phyloP scores from a whole-genome alignment of 2,113 vertebrate genomes.

The Hyla sarda region DNA sequence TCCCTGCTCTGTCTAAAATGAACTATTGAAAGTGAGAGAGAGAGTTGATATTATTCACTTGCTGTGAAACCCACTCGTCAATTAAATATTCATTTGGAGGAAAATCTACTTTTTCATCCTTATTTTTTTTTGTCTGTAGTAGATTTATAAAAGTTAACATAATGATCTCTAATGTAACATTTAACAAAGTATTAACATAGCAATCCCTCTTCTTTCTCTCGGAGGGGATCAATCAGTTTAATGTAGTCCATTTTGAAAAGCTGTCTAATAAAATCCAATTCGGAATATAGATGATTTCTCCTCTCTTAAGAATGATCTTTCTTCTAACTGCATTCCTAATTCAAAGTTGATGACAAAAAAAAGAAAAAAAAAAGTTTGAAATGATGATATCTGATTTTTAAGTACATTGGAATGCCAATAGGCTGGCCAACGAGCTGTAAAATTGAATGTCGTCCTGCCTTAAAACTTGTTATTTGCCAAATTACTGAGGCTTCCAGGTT shows the following conservation, averaged over 20 bases:
- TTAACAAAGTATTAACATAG: conserved; percentile 34
- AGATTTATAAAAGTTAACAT: conserved; percentile 47
- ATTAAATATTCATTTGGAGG: conserved; percentile 50
- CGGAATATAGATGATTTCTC: conserved; percentile 17
- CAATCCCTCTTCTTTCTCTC: conserved; percentile 1
- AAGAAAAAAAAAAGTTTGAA: conserved; percentile 21
- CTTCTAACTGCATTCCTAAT: conserved; percentile 7
- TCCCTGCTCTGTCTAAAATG: conserved; percentile 42
- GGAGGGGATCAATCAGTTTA: conserved; percentile 47
- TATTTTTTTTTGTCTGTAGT: neutral
- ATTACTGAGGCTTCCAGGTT: conserved; percentile 50
- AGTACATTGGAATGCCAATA: conserved; percentile 37
- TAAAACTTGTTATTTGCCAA: conserved; percentile 54
- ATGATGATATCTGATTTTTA: conserved; percentile 42
- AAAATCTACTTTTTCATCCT: conserved; percentile 32
- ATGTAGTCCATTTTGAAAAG: conserved; percentile 18
- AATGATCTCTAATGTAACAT: conserved; percentile 43
- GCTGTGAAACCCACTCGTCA: conserved; percentile 38
- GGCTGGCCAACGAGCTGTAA: conserved; percentile 51
- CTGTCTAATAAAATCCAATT: conserved; percentile 19
- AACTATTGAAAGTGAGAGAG: conserved; percentile 11
- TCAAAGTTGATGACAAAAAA: conserved; percentile 29
- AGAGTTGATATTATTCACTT: conserved; percentile 12
- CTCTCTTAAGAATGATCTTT: neutral
- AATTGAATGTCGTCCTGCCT: conserved; percentile 44